Evolutionary conservation across 2,113 vertebrate genomes (phyloP).

Genomic region (Eudyptes chrysolophus): DNA sequence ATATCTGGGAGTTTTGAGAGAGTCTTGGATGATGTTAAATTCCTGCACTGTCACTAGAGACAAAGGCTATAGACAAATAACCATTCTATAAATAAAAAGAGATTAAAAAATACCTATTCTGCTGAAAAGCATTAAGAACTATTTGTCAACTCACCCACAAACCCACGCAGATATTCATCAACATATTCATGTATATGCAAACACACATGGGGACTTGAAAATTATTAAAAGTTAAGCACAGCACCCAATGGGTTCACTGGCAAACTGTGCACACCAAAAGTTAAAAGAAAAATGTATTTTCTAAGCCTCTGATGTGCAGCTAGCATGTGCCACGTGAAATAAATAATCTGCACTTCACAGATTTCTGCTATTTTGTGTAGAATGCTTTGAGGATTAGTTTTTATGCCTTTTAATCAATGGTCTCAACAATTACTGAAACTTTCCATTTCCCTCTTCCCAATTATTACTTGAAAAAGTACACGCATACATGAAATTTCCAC

Average conservation of each 20-base stretch:
- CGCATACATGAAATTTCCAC: not conserved
- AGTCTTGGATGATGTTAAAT: not conserved
- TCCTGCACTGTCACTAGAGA: not conserved
- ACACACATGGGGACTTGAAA: not conserved
- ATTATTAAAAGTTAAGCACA: not conserved
- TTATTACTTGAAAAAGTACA: not conserved
- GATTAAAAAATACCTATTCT: not conserved
- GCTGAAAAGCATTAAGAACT: not conserved
- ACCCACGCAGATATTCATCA: not conserved
- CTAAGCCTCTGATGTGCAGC: not conserved
- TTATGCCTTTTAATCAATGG: not conserved
- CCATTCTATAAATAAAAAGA: not conserved
- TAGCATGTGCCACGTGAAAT: not conserved
- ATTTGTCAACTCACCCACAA: not conserved
- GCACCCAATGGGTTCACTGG: not conserved
- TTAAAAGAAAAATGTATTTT: not conserved
- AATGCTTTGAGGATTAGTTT: conserved; percentile 45
- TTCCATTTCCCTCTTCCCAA: not conserved
- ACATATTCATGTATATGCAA: not conserved
- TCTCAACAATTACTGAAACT: not conserved
- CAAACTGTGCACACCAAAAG: not conserved
- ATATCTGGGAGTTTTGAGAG: not conserved
- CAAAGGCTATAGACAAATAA: not conserved
- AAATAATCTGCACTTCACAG: conserved; percentile 6
- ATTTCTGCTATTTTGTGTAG: not conserved